Base-by-base conservation (phyloP, 2,113 vertebrate genomes). In the Tychaedon coryphoeus region DNA sequence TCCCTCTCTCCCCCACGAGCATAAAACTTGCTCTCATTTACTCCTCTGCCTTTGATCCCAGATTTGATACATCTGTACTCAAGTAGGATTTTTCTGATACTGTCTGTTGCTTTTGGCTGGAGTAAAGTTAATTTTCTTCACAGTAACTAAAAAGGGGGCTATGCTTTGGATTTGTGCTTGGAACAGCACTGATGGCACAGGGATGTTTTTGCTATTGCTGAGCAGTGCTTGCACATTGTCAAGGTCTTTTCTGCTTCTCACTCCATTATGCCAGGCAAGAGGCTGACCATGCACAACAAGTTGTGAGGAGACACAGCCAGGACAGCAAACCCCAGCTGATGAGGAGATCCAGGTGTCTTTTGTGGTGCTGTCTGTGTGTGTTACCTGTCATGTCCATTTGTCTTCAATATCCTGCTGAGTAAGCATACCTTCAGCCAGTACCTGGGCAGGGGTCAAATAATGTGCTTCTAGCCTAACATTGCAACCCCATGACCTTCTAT, bases 311-410 rank as follows among this genome's bases (percentile, higher is more conserved):
- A 81, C 22, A 36, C 10, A 53, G n/a, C 28, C 28, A 74, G 38
- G 47, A 31, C 20, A 61, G 20, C 38, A 53, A 70, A 61, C 6
- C 19, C n/a, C 38, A 75, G 5, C 7, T 60, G 53, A 45, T 38
- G n/a, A 29, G 40, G n/a, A 69, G 24, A 80, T 47, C 5, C 34
- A 47, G 13, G 22, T 6, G 2, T 23, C 40, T 50, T 80, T 69
- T 3, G 2, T 0, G 1, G 2, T 1, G 3, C 28, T 66, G 34
- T 34, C n/a, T 89, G 9, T 2, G 7, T 19, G 9, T 42, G 13
- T 42, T 28, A 29, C 34, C 20, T 51, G 24, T 23, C 15, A 14
- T 2, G 6, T 28, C 33, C 80, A 50, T 15, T 7, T 40, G 13
- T 57, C 42, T 53, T 66, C 40, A 34, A 5, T 25, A 16, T 38